Percentiles rank a stretch among this genome's conserved stretches.
Evolutionary conservation across 2,888 invertebrate genomes (phyloP).

Genomic region (Melanchra persicariae): DNA sequence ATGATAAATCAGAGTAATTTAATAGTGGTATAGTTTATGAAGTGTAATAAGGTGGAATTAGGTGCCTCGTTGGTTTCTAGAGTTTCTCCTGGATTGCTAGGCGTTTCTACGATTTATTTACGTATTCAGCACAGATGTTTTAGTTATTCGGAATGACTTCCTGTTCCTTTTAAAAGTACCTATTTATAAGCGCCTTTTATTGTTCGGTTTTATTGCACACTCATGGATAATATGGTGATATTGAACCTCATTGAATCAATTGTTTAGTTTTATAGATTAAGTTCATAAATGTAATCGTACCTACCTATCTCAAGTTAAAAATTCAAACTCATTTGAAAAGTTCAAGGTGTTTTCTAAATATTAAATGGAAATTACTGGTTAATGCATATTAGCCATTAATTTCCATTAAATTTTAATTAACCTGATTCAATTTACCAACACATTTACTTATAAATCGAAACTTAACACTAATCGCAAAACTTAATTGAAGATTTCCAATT

Average conservation of each 20-base stretch:
- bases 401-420: conserved; percentile 15
- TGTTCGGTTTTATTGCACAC: neutral
- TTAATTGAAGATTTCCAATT: neutral
- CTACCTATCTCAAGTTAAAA: neutral
- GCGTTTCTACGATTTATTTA: conserved; percentile 47
- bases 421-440: conserved; percentile 1
- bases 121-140: conserved; percentile 54
- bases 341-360: conserved; percentile 15
- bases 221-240: neutral
- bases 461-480: conserved; percentile 4
- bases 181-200: conserved; percentile 12
- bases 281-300: neutral
- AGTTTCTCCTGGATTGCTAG: conserved; percentile 26
- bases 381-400: neutral
- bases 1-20: conserved; percentile 45
- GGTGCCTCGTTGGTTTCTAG: conserved; percentile 26
- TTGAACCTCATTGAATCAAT: neutral
- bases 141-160: conserved; percentile 41
- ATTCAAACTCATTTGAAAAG: neutral
- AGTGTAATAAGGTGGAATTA: conserved; percentile 19
- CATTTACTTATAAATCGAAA: conserved; percentile 19
- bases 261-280: neutral
- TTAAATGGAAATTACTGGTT: neutral
- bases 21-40: conserved; percentile 22
- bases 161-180: conserved; percentile 27